Evolutionary conservation across 2,113 vertebrate species (phyloP), one percentile per base, ranked within the genome.

Genomic region (Ochotona curzoniae): DNA sequence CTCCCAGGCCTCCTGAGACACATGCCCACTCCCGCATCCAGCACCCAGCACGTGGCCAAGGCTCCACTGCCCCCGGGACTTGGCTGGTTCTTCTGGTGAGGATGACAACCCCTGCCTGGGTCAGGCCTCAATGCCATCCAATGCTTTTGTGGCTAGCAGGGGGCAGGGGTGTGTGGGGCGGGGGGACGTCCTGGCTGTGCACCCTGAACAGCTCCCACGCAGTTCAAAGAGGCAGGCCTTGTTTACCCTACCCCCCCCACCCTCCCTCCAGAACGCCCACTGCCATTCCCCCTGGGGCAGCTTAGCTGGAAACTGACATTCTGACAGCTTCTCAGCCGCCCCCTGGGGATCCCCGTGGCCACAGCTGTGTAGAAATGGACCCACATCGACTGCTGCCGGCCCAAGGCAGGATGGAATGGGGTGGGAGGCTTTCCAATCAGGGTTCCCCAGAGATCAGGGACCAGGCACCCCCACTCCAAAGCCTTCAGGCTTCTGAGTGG

Each of bases 291-390:
- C n/a, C 26, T 17, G 67, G 73, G 26, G 51, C 8, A 9, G 66
- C 57, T 81, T n/a, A 47, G 70, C 84, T 75, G 87, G 83, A 94
- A 84, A 89, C 54, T 21, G 60, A 47, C 13, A 35, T 86, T 7
- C 0, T 9, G 81, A 32, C 63, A 87, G 70, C 61, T 71, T 64
- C n/a, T 83, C 51, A 78, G 3, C 0, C 30, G 64, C 38, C 47
- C 91, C 80, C 38, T 12, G 30, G 79, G 38, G 66, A 73, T 71
- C 12, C 2, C 32, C 81, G 83, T 67, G 79, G 54, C 32, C 66
- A 54, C 80, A 83, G 93, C 66, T 88, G 54, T 89, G 66, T 63
- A 74, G 67, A 2, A 26, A 80, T 49, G 12, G 57, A 69, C 81
- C 54, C 47, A 79, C 17, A 21, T 13, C 86, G 67, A 86, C n/a